Percentiles rank a stretch among this genome's conserved stretches.
These are phyloP conservation scores for Ctenochaetus hawaiiensis DNA, from an alignment of 2,797 vertebrate species.

Conservation along the genomic window DNA sequence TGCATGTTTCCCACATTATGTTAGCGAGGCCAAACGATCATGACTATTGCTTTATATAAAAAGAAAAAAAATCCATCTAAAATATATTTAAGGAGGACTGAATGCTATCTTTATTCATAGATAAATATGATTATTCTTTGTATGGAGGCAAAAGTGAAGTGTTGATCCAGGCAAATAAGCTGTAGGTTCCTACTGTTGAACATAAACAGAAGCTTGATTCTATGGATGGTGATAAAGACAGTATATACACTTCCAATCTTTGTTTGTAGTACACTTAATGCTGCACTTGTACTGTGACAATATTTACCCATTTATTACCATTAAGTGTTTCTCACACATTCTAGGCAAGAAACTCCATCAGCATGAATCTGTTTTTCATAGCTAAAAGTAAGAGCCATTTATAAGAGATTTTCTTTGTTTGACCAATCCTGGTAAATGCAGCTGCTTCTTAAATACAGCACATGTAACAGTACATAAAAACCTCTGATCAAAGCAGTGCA, in stretches of 20 bases:
- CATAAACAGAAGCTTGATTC: background rate
- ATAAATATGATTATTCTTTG: background rate
- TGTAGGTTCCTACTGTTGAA: background rate
- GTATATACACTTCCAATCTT: background rate
- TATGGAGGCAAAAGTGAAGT: slow-evolving; percentile 1
- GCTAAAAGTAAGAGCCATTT: background rate
- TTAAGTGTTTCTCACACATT: background rate
- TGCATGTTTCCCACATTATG: background rate
- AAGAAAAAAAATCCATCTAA: too few relatives aligned
- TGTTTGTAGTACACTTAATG: slow-evolving; percentile 8
- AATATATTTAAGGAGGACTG: background rate
- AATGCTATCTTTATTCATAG: background rate
- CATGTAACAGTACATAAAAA: slow-evolving; percentile 23
- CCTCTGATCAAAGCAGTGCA: slow-evolving; percentile 28
- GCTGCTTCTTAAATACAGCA: slow-evolving; percentile 3
- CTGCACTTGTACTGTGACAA: background rate
- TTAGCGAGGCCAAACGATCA: background rate
- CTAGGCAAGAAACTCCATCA: slow-evolving; percentile 9
- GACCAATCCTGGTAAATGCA: background rate
- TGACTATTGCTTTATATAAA: background rate
- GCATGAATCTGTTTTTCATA: slow-evolving; percentile 28
- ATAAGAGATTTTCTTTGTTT: slow-evolving; percentile 24
- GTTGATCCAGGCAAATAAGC: too few relatives aligned
- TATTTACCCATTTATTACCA: background rate
- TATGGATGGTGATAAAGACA: slow-evolving; percentile 1